phyloP scores from a whole-genome alignment of 2,888 invertebrate genomes.

The Xylocampa areola region DNA sequence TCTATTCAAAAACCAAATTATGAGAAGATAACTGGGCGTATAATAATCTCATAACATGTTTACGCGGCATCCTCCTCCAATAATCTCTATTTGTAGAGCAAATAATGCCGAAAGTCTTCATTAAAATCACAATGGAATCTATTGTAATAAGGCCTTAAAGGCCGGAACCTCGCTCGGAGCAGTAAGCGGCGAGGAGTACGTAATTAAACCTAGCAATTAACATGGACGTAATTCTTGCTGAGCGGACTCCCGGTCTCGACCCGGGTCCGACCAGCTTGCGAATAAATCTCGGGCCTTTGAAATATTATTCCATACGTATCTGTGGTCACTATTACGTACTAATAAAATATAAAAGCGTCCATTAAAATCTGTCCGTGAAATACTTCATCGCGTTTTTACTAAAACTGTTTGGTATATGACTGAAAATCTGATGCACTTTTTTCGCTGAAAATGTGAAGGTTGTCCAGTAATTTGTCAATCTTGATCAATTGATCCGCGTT shows the following conservation, averaged over 20 bases:
- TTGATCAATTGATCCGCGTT: slow-evolving; percentile 29
- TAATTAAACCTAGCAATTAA: slow-evolving; percentile 69
- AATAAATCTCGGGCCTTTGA: slow-evolving; percentile 25
- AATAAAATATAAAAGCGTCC: slow-evolving; percentile 2
- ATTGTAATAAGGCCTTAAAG: slow-evolving; percentile 54
- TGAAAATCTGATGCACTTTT: neutral
- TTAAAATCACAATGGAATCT: slow-evolving; percentile 60
- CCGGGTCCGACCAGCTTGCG: slow-evolving; percentile 21
- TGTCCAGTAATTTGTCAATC: slow-evolving; percentile 19
- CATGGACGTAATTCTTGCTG: slow-evolving; percentile 60
- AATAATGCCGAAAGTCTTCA: slow-evolving; percentile 47
- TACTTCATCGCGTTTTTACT: slow-evolving; percentile 9
- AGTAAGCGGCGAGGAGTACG: slow-evolving; percentile 53
- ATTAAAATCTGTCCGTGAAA: neutral
- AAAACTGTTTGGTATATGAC: too few species aligned
- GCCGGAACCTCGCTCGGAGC: slow-evolving; percentile 47
- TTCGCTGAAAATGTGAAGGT: slow-evolving; percentile 16
- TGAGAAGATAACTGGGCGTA: neutral
- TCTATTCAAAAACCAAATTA: slow-evolving; percentile 16
- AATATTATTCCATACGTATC: slow-evolving; percentile 23
- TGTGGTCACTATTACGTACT: slow-evolving; percentile 6
- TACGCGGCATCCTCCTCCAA: slow-evolving; percentile 17
- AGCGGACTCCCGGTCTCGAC: slow-evolving; percentile 11
- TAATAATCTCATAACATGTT: slow-evolving; percentile 22
- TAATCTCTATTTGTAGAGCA: slow-evolving; percentile 42